A percentile compares a stretch with the other conserved stretches of the same genome.
phyloP scores from a whole-genome alignment of 2,797 vertebrate genomes.

The Tarsius wallacei region DNA sequence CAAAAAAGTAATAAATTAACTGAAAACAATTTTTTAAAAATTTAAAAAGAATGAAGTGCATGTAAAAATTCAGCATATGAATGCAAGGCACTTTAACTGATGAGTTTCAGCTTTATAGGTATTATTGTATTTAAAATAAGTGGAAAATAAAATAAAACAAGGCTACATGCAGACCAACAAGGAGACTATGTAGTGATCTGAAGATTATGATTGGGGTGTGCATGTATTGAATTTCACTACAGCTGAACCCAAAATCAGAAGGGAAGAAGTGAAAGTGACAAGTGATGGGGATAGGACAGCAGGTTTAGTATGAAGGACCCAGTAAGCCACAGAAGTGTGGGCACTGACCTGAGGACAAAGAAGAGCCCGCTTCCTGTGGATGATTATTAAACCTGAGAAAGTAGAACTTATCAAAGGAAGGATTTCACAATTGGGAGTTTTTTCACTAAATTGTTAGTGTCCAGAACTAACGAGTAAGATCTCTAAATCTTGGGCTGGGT shows the following conservation, averaged over 20 bases:
- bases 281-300: neutral
- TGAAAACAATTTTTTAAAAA: too few species aligned
- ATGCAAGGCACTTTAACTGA: neutral
- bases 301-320: neutral
- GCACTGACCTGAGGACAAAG: neutral
- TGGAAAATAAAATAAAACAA: neutral
- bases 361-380: neutral
- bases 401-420: neutral
- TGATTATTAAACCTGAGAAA: neutral
- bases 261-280: neutral
- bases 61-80: neutral
- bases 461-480: neutral
- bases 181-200: neutral
- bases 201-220: neutral
- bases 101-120: constrained; percentile 33
- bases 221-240: neutral
- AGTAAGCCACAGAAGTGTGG: too few species aligned
- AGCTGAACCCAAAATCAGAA: neutral
- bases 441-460: neutral
- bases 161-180: neutral
- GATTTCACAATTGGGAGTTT: neutral
- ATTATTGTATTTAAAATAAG: neutral
- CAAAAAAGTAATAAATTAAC: too few species aligned
- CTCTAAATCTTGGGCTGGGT: neutral
- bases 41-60: too few species aligned